Base-by-base conservation (phyloP, 1,140 invertebrate species). In the Cydia fagiglandana region DNA sequence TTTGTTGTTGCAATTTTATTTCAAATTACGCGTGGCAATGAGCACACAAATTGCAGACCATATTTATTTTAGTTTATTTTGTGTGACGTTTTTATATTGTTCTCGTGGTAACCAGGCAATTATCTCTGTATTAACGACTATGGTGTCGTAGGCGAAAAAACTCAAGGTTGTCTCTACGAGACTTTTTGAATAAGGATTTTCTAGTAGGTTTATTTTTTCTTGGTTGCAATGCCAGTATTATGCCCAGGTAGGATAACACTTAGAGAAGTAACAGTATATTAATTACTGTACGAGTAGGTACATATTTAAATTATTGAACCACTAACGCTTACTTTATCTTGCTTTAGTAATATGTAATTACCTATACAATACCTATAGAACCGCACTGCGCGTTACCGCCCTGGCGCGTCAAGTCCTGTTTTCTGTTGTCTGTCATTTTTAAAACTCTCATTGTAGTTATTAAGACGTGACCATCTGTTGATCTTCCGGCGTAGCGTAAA, bases 1-100 rank as follows among this genome's bases (percentile, higher is more conserved):
- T 70, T 24, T 45, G 66, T 41, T 38, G 66, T n/a, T 70, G 38
- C 66, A 70, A 70, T 70, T 70, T 34, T 38, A 70, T 70, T 38
- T 38, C 15, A 41, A 41, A 70, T 70, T 70, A 70, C 34, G 30
- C 41, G 66, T 41, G 12, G 66, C 10, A 61, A 70, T 38, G 66
- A 45, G 38, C 12, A 7, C 38, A 17, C 34, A 38, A 70, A 70
- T 70, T 70, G 9, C 66, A 70, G 38, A 34, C 66, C n/a, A 2
- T 10, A 38, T 70, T 70, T 45, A 17, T 6, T 34, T 45, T 12
- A 70, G 34, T 7, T 61, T 24, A 24, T 61, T 61, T 61, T 61
- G 7, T 9, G 24, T 20, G 53, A 20, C 17, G 53, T 61, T 70
- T 30, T 34, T 30, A 34, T 41, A 45, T 38, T 70, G 9, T 38